Evolutionary conservation across 2,888 invertebrate species (phyloP).

Genomic region (Tenthredo notha): DNA sequence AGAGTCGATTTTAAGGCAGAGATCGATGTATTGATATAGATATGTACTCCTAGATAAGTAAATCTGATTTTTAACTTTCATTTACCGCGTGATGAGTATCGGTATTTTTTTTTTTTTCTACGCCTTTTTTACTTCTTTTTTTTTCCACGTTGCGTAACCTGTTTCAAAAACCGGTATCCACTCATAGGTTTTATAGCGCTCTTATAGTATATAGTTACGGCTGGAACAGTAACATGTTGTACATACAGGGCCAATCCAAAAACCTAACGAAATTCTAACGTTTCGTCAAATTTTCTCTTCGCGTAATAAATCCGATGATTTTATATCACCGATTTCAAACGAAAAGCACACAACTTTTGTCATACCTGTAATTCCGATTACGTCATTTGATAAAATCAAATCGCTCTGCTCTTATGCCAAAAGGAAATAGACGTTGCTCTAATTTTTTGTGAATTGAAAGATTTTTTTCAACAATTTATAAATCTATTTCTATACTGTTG

Average conservation of each 20-base stretch:
- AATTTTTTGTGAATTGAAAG: not conserved
- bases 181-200: conserved; percentile 47
- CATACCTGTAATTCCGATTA: not conserved
- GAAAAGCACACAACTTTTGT: not conserved
- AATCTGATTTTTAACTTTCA: conserved; percentile 30
- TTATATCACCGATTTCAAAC: not conserved
- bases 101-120: conserved; percentile 22
- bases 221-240: conserved; percentile 31
- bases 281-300: not conserved
- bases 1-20: not conserved
- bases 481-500: too few relatives aligned
- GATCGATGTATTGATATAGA: not conserved
- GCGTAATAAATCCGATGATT: not conserved
- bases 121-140: not conserved
- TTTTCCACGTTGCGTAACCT: conserved; percentile 47
- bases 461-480: too few relatives aligned
- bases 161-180: conserved; percentile 50
- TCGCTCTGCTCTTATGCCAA: not conserved
- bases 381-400: too few relatives aligned
- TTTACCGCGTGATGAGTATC: conserved; percentile 38
- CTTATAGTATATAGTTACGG: conserved; percentile 7
- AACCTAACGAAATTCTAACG: not conserved
- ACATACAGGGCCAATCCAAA: not conserved
- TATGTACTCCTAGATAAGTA: not conserved
- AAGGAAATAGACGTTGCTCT: not conserved